These are phyloP conservation scores for Embiotoca jacksoni DNA, from an alignment of 2,113 vertebrate species.

Conservation along the genomic window DNA sequence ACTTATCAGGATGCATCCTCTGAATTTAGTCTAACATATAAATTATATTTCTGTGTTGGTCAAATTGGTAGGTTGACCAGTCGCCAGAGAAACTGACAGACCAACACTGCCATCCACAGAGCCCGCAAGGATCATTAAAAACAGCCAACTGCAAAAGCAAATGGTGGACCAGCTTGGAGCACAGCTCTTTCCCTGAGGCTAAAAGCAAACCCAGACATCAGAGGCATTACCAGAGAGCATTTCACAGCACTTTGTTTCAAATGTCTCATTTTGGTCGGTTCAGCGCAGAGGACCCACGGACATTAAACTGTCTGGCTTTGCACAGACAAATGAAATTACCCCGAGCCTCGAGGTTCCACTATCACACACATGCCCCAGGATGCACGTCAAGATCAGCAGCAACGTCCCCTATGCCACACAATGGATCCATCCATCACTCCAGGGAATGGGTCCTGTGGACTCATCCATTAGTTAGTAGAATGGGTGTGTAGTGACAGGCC, in stretches of 20 bases:
- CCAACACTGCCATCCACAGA: constrained; percentile 7
- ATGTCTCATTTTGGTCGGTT: constrained; percentile 76
- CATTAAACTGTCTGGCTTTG: constrained; percentile 79
- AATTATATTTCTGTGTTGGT: not conserved
- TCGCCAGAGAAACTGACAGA: not conserved
- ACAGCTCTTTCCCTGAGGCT: constrained; percentile 54
- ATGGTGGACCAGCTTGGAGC: constrained; percentile 42
- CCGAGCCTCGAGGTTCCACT: constrained; percentile 59
- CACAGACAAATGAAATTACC: constrained; percentile 80
- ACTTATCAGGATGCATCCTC: not conserved
- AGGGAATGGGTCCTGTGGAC: constrained; percentile 75
- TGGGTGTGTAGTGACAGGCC: constrained; percentile 74
- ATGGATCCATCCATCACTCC: constrained; percentile 72
- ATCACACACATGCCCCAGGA: constrained; percentile 59
- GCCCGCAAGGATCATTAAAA: constrained; percentile 13
- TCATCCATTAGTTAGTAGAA: constrained; percentile 77
- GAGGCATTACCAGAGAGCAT: constrained; percentile 70
- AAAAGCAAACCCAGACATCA: constrained; percentile 70
- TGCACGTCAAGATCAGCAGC: constrained; percentile 52
- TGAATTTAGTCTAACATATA: not conserved
- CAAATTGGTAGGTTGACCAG: not conserved
- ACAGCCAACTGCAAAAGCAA: constrained; percentile 20
- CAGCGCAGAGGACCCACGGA: constrained; percentile 70
- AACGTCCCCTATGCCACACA: constrained; percentile 59
- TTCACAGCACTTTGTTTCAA: constrained; percentile 78